Evolutionary conservation across 1,140 invertebrate species (phyloP).

Genomic region (Wiebesia pumilae): DNA sequence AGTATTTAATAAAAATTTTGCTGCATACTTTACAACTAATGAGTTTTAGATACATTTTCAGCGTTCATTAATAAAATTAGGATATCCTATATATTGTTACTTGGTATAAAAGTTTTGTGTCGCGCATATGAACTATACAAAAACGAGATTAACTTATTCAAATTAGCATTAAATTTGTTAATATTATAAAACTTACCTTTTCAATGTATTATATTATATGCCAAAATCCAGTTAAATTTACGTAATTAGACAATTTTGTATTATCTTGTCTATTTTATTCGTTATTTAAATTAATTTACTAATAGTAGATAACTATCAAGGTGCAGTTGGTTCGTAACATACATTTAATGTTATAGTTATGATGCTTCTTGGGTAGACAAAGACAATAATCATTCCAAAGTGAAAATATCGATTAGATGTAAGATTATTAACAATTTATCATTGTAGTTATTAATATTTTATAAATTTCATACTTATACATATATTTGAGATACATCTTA

Average conservation of each 20-base stretch:
- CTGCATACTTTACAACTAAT: neutral
- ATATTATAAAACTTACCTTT: neutral
- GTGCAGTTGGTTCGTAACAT: neutral
- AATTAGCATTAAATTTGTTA: neutral
- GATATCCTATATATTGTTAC: neutral
- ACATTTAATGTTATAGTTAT: neutral
- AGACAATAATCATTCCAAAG: neutral
- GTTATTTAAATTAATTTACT: neutral
- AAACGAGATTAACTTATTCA: neutral
- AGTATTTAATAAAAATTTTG: neutral
- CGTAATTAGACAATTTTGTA: neutral
- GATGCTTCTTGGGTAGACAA: neutral
- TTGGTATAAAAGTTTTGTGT: neutral
- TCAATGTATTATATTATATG: neutral
- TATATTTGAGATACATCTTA: neutral
- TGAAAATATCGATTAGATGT: neutral
- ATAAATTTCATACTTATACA: neutral
- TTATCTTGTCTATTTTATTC: neutral
- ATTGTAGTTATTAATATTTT: neutral
- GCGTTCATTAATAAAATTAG: constrained; percentile 3
- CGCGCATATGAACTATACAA: neutral
- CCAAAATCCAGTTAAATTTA: neutral
- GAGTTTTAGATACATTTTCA: neutral
- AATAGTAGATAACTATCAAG: neutral
- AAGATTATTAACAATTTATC: neutral